These are phyloP conservation scores for Synanceia verrucosa DNA, from an alignment of 2,797 vertebrate genomes.

Conservation along the genomic window DNA sequence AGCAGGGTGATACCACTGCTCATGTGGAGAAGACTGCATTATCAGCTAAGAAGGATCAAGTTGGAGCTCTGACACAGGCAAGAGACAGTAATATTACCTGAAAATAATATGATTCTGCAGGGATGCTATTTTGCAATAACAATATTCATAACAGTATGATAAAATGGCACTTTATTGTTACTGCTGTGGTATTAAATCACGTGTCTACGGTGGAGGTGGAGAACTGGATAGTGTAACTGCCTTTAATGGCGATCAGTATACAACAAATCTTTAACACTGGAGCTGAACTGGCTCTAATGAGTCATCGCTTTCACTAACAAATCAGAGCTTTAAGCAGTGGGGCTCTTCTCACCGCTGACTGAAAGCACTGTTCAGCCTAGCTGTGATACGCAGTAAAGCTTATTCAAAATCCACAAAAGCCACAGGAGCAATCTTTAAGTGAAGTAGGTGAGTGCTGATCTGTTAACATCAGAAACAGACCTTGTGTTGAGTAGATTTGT, in stretches of 20 bases:
- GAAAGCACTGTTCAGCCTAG: not conserved
- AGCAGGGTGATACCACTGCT: slow-evolving; percentile 39
- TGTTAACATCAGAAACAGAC: not conserved
- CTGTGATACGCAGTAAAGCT: not conserved
- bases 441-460: not conserved
- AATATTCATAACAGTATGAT: not conserved
- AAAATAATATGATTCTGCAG: not conserved
- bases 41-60: not conserved
- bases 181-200: not conserved
- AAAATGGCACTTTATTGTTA: not conserved
- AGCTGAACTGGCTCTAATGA: not conserved
- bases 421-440: not conserved
- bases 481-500: not conserved
- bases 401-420: not conserved
- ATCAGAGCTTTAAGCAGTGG: not conserved
- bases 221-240: not conserved
- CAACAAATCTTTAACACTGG: not conserved
- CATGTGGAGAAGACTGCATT: slow-evolving; percentile 1
- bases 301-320: not conserved
- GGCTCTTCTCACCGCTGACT: not conserved
- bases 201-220: not conserved
- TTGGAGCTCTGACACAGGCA: not conserved
- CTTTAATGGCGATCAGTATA: not conserved
- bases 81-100: not conserved
- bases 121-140: not conserved